Conservation (phyloP, 92 coral and sea anemone species). For the Hydrozoanthus gracilis region DNA sequence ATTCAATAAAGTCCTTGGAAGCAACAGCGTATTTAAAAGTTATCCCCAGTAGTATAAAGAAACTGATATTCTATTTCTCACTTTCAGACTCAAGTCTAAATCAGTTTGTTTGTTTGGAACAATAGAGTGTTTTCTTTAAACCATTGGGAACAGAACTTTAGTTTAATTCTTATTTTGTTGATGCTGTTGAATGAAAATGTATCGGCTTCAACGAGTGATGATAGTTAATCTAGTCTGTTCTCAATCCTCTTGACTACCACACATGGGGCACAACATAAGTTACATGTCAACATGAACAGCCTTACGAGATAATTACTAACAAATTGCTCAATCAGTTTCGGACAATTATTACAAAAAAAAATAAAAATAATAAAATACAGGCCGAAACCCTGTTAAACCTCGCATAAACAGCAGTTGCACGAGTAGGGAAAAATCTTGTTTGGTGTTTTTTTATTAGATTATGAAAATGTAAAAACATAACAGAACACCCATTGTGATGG, state of each 20-base stretch:
- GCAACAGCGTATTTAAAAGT: not conserved
- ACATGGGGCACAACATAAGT: not conserved
- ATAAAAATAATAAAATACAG: not conserved
- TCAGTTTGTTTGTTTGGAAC: not conserved
- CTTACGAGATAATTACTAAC: not conserved
- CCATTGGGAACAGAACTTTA: not conserved
- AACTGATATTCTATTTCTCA: not conserved
- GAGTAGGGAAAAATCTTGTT: not conserved
- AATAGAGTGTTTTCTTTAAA: not conserved
- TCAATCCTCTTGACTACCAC: not conserved
- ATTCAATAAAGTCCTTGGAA: too few species aligned
- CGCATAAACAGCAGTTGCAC: not conserved
- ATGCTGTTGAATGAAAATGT: not conserved
- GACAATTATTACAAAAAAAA: not conserved
- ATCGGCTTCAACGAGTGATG: not conserved
- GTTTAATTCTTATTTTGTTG: not conserved
- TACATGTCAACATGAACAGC: not conserved
- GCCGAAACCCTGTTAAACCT: not conserved
- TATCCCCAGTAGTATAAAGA: not conserved
- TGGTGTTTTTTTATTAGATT: not conserved
- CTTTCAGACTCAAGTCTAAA: not conserved
- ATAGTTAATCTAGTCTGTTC: not conserved
- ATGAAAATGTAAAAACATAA: constrained; percentile 13
- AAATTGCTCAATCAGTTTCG: not conserved
- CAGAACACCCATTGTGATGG: not conserved